Evolutionary conservation across 2,797 vertebrate genomes (phyloP).

Genomic region (Enteromius argenteus): DNA sequence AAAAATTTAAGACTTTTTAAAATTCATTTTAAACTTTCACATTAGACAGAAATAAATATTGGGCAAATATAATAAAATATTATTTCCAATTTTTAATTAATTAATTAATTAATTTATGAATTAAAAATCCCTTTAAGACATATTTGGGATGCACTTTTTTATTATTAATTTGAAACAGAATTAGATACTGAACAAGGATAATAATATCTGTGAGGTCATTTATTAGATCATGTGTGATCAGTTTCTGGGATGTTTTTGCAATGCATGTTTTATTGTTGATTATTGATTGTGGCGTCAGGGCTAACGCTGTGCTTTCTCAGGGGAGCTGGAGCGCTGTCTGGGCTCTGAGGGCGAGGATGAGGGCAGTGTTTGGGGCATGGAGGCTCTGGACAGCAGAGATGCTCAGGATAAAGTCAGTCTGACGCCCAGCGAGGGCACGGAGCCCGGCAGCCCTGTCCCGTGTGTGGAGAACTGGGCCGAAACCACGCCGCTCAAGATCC

Average conservation of each 20-base stretch:
- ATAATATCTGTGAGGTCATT: background rate
- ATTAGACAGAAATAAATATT: background rate
- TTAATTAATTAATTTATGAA: background rate
- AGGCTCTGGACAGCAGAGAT: slow-evolving; percentile 77
- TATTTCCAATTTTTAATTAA: background rate
- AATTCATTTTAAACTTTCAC: too few species aligned
- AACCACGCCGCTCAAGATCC: background rate
- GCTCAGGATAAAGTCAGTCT: slow-evolving; percentile 78
- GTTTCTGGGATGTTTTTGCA: background rate
- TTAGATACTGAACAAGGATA: background rate
- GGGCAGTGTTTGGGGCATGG: slow-evolving; percentile 76
- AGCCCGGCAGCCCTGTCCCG: slow-evolving; percentile 71
- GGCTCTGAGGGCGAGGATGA: slow-evolving; percentile 85
- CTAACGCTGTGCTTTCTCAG: slow-evolving; percentile 55
- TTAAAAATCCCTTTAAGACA: too few species aligned
- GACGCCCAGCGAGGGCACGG: slow-evolving; percentile 76
- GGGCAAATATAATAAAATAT: background rate
- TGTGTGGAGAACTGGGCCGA: slow-evolving; percentile 66
- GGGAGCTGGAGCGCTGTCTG: slow-evolving; percentile 74
- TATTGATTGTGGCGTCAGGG: background rate
- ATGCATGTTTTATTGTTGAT: background rate
- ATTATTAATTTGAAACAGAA: background rate
- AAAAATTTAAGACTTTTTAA: too few species aligned
- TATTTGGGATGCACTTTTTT: background rate
- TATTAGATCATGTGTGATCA: background rate